These are phyloP conservation scores for Drosophila azteca DNA, from an alignment of 1,140 invertebrate species.

Conservation along the genomic window DNA sequence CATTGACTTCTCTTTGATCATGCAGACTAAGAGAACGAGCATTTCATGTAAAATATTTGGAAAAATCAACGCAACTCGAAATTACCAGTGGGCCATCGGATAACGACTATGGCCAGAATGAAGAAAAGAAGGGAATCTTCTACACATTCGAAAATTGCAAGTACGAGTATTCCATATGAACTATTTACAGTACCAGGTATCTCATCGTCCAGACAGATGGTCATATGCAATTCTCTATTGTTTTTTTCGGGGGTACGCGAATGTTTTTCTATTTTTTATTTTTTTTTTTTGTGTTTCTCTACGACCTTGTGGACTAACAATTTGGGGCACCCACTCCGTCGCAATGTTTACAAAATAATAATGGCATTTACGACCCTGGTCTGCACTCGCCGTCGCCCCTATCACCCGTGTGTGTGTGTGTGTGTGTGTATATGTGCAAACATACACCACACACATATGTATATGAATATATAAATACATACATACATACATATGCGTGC, in stretches of 20 bases:
- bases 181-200: no score
- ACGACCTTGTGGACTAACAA: conserved; percentile 78
- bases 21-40: no score
- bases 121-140: no score
- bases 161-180: no score
- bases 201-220: no score
- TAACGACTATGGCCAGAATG: no score
- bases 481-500: not conserved
- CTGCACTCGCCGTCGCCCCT: conserved; percentile 25
- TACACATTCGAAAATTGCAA: no score
- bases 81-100: no score
- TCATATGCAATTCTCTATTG: not conserved
- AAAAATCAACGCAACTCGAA: no score
- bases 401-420: conserved; percentile 17
- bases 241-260: conserved; percentile 38
- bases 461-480: not conserved
- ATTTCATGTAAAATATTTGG: no score
- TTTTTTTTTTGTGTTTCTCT: conserved; percentile 45
- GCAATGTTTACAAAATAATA: conserved; percentile 80
- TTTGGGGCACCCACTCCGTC: conserved; percentile 71
- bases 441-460: no score
- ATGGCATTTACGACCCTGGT: conserved; percentile 78
- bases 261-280: conserved; percentile 46
- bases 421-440: conserved; percentile 9
- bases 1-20: no score